Conservation (phyloP, 2,113 vertebrate genomes). For the Psittacus erithacus region DNA sequence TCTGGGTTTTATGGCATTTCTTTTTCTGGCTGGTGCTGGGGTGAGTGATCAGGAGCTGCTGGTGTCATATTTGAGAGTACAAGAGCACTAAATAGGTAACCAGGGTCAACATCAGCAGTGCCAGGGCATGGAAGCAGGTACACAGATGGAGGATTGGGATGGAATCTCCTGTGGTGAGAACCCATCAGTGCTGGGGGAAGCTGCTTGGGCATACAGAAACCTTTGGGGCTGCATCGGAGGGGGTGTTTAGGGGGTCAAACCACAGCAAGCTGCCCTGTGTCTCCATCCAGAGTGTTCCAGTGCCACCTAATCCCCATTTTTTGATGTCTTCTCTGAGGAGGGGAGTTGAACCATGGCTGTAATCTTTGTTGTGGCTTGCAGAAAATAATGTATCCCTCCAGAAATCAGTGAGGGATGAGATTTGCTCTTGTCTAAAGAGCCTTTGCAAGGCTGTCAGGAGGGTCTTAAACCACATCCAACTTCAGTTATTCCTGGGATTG, state of each 20-base stretch:
- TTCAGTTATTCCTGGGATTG: neutral
- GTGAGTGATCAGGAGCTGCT: neutral
- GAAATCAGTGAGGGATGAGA: neutral
- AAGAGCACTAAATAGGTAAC: neutral
- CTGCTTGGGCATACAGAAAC: neutral
- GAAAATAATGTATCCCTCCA: neutral
- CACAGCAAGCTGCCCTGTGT: neutral
- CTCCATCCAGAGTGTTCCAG: accelerated
- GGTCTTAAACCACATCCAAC: neutral
- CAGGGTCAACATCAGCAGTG: no score
- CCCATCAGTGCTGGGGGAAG: neutral
- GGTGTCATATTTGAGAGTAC: neutral
- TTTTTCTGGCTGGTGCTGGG: neutral
- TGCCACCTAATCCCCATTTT: neutral
- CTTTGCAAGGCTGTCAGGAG: neutral
- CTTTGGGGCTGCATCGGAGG: accelerated
- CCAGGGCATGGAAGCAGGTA: neutral
- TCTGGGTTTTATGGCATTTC: neutral
- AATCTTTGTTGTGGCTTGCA: neutral
- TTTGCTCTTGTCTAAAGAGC: neutral
- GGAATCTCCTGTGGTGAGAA: neutral
- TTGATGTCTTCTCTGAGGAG: neutral
- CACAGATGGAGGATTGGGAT: neutral
- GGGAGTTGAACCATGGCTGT: neutral
- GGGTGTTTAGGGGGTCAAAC: neutral